These are phyloP conservation scores for Uropetala carovei DNA, from an alignment of 2,888 invertebrate species.

Conservation along the genomic window DNA sequence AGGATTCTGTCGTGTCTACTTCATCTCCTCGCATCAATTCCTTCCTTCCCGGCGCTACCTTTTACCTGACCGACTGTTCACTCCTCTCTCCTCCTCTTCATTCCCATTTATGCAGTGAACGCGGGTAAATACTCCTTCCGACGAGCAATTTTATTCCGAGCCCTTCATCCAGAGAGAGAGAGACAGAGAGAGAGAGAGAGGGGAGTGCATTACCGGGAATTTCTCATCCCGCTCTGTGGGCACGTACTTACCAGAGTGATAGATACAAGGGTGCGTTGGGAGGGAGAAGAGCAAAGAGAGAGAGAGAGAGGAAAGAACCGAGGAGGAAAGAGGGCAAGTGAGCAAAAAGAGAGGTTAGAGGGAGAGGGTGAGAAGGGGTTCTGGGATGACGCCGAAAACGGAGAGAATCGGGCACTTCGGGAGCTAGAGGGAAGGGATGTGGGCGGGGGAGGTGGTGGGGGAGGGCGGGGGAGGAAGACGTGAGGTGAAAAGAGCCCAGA, in stretches of 20 bases:
- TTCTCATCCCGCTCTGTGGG: too few species aligned
- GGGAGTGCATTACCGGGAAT: not conserved
- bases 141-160: too few species aligned
- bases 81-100: too few species aligned
- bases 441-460: not conserved
- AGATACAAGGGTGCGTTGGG: not conserved
- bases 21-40: not conserved
- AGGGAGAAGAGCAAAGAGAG: not conserved
- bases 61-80: too few species aligned
- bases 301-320: not conserved
- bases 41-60: too few species aligned
- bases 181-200: too few species aligned
- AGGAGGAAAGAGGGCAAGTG: not conserved
- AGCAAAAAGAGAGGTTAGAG: not conserved
- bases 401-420: constrained; percentile 35
- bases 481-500: constrained; percentile 44
- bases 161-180: too few species aligned
- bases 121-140: too few species aligned
- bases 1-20: not conserved
- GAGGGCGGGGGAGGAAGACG: not conserved
- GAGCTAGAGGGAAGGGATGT: not conserved
- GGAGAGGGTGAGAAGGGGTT: not conserved
- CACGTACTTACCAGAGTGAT: too few species aligned
- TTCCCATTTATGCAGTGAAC: too few species aligned
- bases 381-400: constrained; percentile 38